A percentile compares a stretch with the other conserved stretches of the same genome.
These are phyloP conservation scores for Acanthopagrus latus DNA, from an alignment of 2,797 vertebrate genomes.

Conservation along the genomic window DNA sequence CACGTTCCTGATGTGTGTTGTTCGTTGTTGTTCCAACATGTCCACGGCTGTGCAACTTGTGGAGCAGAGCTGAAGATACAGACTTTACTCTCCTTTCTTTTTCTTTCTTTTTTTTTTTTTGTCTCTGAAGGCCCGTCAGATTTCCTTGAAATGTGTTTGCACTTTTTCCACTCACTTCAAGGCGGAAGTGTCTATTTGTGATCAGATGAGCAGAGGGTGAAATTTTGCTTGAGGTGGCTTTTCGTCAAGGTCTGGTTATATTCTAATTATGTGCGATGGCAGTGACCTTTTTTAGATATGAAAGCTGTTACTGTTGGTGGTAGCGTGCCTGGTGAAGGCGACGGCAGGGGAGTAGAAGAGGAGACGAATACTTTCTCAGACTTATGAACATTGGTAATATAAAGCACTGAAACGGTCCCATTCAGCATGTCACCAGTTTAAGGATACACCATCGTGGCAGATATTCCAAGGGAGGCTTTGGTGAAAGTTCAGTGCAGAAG, in stretches of 20 bases:
- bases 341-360: not conserved
- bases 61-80: no score
- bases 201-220: not conserved
- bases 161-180: not conserved
- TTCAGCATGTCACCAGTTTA: no score
- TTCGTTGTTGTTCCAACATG: no score
- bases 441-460: no score
- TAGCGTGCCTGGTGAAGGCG: not conserved
- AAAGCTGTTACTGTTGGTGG: not conserved
- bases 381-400: not conserved
- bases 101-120: no score
- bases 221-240: conserved; percentile 7
- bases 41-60: no score
- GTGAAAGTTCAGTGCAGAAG: no score
- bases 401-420: no score
- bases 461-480: no score
- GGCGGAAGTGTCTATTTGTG: not conserved
- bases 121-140: not conserved
- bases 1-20: no score
- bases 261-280: conserved; percentile 1
- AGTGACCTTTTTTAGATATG: conserved; percentile 20
- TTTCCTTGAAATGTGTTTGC: not conserved
- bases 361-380: not conserved
- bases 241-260: conserved; percentile 16
- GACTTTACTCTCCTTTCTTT: no score